These are phyloP conservation scores for Oxycera nigricornis DNA, from an alignment of 2,888 invertebrate genomes.

Conservation along the genomic window DNA sequence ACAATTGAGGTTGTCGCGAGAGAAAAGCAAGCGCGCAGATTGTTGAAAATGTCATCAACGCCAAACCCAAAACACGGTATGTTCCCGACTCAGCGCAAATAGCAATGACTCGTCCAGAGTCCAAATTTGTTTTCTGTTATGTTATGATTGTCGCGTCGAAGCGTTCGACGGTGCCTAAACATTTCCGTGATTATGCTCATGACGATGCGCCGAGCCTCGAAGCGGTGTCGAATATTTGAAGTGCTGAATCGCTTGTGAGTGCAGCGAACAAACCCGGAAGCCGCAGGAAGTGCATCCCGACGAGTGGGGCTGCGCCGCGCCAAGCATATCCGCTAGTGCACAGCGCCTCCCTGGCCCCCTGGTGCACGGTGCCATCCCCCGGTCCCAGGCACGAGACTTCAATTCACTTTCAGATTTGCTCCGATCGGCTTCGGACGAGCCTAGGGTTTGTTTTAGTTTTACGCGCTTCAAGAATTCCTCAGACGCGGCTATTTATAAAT, in stretches of 20 bases:
- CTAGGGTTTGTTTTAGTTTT: background rate
- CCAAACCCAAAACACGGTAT: slow-evolving; percentile 35
- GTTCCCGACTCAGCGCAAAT: no score
- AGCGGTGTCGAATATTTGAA: background rate
- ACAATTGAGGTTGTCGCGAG: background rate
- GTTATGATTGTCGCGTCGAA: background rate
- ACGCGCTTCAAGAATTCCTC: slow-evolving; percentile 8
- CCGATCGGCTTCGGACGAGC: background rate
- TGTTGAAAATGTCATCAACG: slow-evolving; percentile 36
- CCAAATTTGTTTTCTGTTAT: no score
- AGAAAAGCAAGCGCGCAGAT: slow-evolving; percentile 13
- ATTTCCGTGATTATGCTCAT: background rate
- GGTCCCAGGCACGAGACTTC: slow-evolving; percentile 22
- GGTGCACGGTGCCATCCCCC: slow-evolving; percentile 4
- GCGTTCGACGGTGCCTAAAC: background rate
- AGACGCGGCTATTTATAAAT: slow-evolving; percentile 14
- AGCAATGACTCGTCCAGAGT: no score
- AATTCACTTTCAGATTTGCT: background rate
- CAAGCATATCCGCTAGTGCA: background rate
- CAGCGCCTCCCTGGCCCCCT: no score
- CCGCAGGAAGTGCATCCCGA: background rate
- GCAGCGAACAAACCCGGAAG: background rate
- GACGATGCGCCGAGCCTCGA: background rate
- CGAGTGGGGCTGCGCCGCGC: slow-evolving; percentile 5
- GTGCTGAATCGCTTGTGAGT: background rate